A percentile compares a stretch with the other conserved stretches of the same genome.
phyloP scores from a whole-genome alignment of 2,113 vertebrate species.

The Serinus canaria region DNA sequence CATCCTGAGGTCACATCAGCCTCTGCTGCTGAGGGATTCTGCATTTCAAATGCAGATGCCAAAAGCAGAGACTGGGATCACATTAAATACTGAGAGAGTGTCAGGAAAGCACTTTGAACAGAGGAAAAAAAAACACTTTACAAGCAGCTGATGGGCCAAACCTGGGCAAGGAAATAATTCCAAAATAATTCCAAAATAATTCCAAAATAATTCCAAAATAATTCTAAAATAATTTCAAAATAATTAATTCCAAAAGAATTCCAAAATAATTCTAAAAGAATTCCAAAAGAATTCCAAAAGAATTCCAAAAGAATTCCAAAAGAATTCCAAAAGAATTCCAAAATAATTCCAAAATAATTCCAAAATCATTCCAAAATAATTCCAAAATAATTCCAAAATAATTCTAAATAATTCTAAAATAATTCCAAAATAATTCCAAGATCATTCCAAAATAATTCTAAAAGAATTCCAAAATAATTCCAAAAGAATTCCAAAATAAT shows the following conservation, averaged over 20 bases:
- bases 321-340: too few relatives aligned
- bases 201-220: not conserved
- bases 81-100: not conserved
- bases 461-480: too few relatives aligned
- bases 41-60: constrained; percentile 22
- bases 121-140: not conserved
- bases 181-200: too few relatives aligned
- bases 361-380: not conserved
- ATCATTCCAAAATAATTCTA: not conserved
- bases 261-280: too few relatives aligned
- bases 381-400: too few relatives aligned
- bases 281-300: not conserved
- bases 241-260: too few relatives aligned
- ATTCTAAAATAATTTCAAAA: not conserved
- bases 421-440: too few relatives aligned
- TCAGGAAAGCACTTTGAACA: not conserved
- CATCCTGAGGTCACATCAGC: not conserved
- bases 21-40: not conserved
- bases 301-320: not conserved
- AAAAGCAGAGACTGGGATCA: not conserved
- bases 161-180: not conserved
- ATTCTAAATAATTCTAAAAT: not conserved
- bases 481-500: not conserved
- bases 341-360: not conserved
- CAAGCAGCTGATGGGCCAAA: not conserved